phyloP scores from a whole-genome alignment of 30 jellyfish, hydroid and myxozoan species.

The Hydra vulgaris region DNA sequence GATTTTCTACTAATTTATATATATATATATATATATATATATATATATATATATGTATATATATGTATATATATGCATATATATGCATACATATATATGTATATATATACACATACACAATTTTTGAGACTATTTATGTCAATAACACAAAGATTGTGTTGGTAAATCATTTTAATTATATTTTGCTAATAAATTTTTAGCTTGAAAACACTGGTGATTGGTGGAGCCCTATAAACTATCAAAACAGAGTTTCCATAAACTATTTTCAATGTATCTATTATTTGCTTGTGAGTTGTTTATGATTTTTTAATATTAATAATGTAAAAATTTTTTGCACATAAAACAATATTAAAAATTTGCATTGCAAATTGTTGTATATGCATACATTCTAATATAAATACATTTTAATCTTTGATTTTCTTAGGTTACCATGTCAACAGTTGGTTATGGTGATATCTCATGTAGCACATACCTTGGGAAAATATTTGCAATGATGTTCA shows the following conservation, averaged over 20 bases:
- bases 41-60: no score
- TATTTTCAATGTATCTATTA: constrained; percentile 76
- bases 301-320: not conserved
- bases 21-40: no score
- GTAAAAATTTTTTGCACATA: no score
- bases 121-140: no score
- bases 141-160: no score
- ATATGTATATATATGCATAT: no score
- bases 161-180: no score
- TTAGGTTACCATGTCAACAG: constrained; percentile 98
- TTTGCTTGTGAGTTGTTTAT: constrained; percentile 63
- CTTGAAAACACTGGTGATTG: constrained; percentile 96
- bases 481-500: constrained; percentile 73
- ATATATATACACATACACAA: no score
- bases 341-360: no score
- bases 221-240: constrained; percentile 85
- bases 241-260: constrained; percentile 55
- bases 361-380: not conserved
- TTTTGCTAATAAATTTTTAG: no score
- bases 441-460: constrained; percentile 86
- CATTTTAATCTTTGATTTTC: not conserved
- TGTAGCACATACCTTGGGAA: constrained; percentile 84
- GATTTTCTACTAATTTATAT: no score
- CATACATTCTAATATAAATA: not conserved
- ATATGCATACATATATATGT: no score